phyloP scores from a whole-genome alignment of 2,797 vertebrate genomes.

The Sebastolobus altivelis region DNA sequence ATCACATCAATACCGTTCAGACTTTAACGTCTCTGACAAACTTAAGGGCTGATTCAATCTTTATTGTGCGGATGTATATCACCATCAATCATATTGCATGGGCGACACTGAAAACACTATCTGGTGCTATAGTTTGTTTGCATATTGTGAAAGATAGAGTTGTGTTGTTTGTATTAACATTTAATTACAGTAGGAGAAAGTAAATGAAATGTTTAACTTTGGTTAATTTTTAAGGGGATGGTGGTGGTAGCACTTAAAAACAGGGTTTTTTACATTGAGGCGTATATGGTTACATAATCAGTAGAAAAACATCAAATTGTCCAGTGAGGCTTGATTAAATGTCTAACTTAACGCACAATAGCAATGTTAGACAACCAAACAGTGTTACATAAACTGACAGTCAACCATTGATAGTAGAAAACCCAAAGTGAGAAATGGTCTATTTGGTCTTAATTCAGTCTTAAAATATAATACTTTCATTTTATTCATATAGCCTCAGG shows the following conservation, averaged over 20 bases:
- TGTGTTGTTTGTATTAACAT: neutral
- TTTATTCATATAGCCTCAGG: constrained; percentile 31
- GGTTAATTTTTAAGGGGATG: neutral
- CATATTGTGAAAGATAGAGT: constrained; percentile 9
- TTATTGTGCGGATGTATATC: constrained; percentile 46
- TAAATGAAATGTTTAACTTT: neutral
- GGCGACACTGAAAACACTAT: constrained; percentile 26
- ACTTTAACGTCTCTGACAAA: constrained; percentile 68
- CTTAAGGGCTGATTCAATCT: constrained; percentile 64
- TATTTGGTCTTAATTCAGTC: constrained; percentile 24
- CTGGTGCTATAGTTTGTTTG: neutral
- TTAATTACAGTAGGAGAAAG: neutral
- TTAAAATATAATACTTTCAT: constrained; percentile 27
- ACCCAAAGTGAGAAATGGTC: neutral
- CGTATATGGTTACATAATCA: neutral
- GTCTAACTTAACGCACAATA: constrained; percentile 3
- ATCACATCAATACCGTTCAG: constrained; percentile 68
- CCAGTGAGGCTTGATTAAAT: constrained; percentile 4
- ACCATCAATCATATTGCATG: constrained; percentile 33
- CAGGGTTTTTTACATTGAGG: neutral
- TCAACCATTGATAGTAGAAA: neutral
- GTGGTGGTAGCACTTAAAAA: neutral
- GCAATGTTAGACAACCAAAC: neutral
- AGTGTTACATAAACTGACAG: neutral
- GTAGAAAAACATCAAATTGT: neutral